These are phyloP conservation scores for Varecia variegata DNA, from an alignment of 2,797 vertebrate genomes.

Conservation along the genomic window DNA sequence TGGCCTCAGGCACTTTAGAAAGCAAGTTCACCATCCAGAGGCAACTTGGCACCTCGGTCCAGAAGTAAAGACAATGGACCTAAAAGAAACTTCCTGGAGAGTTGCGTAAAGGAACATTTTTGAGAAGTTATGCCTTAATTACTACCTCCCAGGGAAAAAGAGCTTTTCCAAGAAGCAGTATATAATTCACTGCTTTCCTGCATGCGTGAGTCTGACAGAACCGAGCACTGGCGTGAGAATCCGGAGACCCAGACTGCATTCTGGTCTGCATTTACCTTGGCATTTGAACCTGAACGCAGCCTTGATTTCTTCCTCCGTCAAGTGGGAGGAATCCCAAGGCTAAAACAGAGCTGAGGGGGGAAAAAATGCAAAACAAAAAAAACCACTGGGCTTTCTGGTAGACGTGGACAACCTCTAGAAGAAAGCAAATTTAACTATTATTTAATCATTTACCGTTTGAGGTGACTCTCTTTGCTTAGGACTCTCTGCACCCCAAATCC, in stretches of 20 bases:
- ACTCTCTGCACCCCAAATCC: neutral
- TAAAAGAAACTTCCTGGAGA: conserved; percentile 56
- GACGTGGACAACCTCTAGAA: neutral
- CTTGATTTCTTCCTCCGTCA: conserved; percentile 16
- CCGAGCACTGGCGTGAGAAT: neutral
- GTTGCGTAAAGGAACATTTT: conserved; percentile 44
- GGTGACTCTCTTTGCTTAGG: neutral
- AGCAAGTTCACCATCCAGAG: neutral
- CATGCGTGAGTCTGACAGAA: neutral
- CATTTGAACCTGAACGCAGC: neutral
- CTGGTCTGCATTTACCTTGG: neutral
- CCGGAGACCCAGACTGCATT: neutral
- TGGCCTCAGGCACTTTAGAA: conserved; percentile 40
- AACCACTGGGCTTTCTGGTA: neutral
- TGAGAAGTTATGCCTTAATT: conserved; percentile 61
- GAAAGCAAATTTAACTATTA: neutral
- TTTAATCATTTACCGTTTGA: neutral
- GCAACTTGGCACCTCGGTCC: conserved; percentile 32
- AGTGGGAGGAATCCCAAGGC: neutral
- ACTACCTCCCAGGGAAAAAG: conserved; percentile 38
- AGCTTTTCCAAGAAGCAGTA: conserved; percentile 31
- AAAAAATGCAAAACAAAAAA: neutral
- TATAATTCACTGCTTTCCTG: conserved; percentile 12
- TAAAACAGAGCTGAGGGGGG: neutral
- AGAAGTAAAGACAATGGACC: conserved; percentile 40